Percentiles rank a stretch among this genome's conserved stretches.
These are phyloP conservation scores for Agonopterix arenella DNA, from an alignment of 2,888 invertebrate genomes.

Conservation along the genomic window DNA sequence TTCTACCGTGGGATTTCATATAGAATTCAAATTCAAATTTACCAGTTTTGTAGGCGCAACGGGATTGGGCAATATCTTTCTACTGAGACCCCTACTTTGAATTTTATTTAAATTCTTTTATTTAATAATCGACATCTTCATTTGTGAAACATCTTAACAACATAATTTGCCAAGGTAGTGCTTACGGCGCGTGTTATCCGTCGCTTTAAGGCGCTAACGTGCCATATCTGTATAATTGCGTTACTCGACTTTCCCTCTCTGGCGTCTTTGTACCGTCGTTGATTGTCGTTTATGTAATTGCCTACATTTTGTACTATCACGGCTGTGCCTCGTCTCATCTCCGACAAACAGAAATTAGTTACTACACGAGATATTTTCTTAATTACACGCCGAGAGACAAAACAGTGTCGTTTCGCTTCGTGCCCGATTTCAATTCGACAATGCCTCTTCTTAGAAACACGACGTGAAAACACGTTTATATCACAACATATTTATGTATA, in stretches of 20 bases:
- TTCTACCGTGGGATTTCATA: no score
- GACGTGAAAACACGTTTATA: neutral
- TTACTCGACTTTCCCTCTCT: slow-evolving; percentile 60
- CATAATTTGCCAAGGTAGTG: slow-evolving; percentile 14
- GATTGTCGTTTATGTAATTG: slow-evolving; percentile 72
- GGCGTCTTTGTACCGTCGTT: slow-evolving; percentile 52
- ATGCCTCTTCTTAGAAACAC: slow-evolving; percentile 14
- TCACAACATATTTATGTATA: no score
- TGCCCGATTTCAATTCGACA: slow-evolving; percentile 22
- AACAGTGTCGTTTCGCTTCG: slow-evolving; percentile 29
- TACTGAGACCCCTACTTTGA: no score
- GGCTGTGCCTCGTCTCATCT: slow-evolving; percentile 30
- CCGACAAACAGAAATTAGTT: slow-evolving; percentile 45
- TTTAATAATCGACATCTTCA: no score
- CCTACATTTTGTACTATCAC: slow-evolving; percentile 49
- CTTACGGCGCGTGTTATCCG: slow-evolving; percentile 28
- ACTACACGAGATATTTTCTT: slow-evolving; percentile 52
- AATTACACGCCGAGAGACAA: slow-evolving; percentile 43
- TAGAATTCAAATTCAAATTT: no score
- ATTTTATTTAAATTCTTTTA: no score
- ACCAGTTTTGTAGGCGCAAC: no score
- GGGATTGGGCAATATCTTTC: no score
- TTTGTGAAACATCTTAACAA: neutral
- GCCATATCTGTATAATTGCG: slow-evolving; percentile 62
- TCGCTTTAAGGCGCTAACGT: slow-evolving; percentile 36